Conservation (phyloP, 2,888 invertebrate genomes). For the Habrosyne pyritoides region DNA sequence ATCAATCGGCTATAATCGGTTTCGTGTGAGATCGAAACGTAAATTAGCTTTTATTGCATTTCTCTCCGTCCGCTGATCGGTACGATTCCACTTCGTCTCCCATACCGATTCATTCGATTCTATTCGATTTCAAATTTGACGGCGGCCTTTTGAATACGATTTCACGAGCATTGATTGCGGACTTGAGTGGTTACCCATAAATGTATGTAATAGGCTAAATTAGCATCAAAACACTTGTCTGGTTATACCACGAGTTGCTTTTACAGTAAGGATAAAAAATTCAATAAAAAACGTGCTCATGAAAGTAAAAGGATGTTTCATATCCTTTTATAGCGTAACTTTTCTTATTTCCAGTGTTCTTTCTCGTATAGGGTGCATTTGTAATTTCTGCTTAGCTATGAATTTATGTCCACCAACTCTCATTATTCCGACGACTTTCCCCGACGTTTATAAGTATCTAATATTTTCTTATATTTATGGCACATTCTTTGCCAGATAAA, state of each 20-base stretch:
- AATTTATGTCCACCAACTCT: background rate
- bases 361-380: background rate
- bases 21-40: constrained; percentile 30
- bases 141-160: constrained; percentile 27
- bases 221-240: too few species aligned
- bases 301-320: background rate
- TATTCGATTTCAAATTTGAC: constrained; percentile 39
- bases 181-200: constrained; percentile 8
- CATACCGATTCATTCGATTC: constrained; percentile 38
- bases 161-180: constrained; percentile 34
- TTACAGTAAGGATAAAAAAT: too few species aligned
- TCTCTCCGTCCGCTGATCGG: constrained; percentile 17
- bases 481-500: constrained; percentile 9
- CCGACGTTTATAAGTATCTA: constrained; percentile 1
- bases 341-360: background rate
- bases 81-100: background rate
- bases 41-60: constrained; percentile 29
- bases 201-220: too few species aligned
- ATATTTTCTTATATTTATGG: constrained; percentile 10
- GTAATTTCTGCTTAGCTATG: constrained; percentile 1
- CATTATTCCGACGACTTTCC: background rate
- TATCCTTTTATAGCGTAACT: background rate
- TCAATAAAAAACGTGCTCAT: background rate
- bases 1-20: constrained; percentile 34
- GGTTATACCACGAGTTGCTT: too few species aligned